Conservation (phyloP, 2,797 vertebrate genomes). For the Hylomyscus alleni region DNA sequence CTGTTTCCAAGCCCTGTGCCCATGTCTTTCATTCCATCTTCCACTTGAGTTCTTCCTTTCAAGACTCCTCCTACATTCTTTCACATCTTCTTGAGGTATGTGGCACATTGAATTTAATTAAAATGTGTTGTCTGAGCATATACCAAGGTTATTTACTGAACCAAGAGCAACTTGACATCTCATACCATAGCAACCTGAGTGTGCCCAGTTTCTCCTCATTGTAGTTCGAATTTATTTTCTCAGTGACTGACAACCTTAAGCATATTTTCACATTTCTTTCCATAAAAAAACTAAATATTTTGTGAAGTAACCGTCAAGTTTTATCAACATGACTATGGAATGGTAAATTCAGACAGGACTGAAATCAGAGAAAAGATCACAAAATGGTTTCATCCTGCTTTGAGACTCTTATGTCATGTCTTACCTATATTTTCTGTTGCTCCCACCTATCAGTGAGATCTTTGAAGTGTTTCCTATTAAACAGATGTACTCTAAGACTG, state of each 20-base stretch:
- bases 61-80: background rate
- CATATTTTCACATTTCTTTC: background rate
- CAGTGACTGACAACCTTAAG: background rate
- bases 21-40: background rate
- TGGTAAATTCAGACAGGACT: background rate
- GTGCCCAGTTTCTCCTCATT: too few relatives aligned
- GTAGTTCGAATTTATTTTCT: background rate
- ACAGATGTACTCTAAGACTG: background rate
- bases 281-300: background rate
- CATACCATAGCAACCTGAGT: background rate
- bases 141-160: background rate
- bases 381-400: background rate
- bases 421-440: background rate
- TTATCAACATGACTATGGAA: background rate
- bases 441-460: background rate
- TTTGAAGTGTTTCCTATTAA: background rate
- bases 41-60: background rate
- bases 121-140: background rate
- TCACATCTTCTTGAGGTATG: background rate
- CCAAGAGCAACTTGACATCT: background rate
- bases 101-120: background rate
- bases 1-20: background rate
- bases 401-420: background rate
- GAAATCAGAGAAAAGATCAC: background rate
- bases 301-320: background rate